Evolutionary conservation across 1,140 invertebrate genomes (phyloP), one percentile per base, ranked within the genome.

Genomic region (Leptoteleia sp.): DNA sequence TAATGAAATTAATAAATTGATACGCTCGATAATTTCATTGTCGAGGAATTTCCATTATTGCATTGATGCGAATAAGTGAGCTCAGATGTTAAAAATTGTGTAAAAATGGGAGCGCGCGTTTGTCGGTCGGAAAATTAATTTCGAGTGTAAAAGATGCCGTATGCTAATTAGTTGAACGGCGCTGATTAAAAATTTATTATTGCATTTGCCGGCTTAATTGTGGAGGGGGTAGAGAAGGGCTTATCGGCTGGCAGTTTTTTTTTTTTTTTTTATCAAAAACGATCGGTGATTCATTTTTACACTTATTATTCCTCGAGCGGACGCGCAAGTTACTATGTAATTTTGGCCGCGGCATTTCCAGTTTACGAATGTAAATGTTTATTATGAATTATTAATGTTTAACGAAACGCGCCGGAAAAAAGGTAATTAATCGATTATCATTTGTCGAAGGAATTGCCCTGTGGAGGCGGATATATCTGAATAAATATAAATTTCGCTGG

Each of bases 1-100:
- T 40, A 45, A 55, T 67, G 45, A 48, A 68, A 68, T 57, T 40
- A 67, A 67, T 55, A 55, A 67, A 59, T 70, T 48, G 54, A 42
- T 59, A 55, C 29, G 33, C 33, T 52, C 16, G 37, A 54, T 59
- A 59, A 71, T 71, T 71, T 59, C 43, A 50, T 71, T 59, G 35
- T 33, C 9, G 35, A 50, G 35, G 43, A 33, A 59, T 59, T 59
- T 43, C 33, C 29, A 68, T 40, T 25, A 43, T 33, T 59, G 35
- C 16, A 25, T 16, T 19, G 25, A 47, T 27, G 29, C 8, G 33
- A 68, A 68, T 45, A 38, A 68, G 48, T 31, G 45, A 50, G 35
- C 4, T 27, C 13, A 12, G 38, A 37, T 29, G 16, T 35, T 22
- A 47, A 50, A 59, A 50, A 65, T 52, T n/a, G 16, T 12, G 3